Percentiles rank a stretch among this genome's conserved stretches.
Conservation (phyloP, 1,140 invertebrate species). For the Berghia stephanieae region DNA sequence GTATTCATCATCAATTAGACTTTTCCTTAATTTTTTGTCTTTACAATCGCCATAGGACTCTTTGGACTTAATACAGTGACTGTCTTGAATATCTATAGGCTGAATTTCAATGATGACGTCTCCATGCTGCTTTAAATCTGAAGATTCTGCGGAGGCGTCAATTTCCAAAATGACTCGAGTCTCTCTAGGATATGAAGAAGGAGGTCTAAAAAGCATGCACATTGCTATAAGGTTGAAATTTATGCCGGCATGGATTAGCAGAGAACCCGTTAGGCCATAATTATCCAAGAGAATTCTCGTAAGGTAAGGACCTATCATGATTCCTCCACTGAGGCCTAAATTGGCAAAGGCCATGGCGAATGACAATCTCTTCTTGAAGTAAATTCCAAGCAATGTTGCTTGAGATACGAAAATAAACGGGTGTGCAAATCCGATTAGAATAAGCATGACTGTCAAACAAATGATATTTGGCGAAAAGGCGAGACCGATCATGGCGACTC, state of each 20-base stretch:
- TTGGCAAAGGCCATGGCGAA: slow-evolving; percentile 16
- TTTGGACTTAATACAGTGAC: not conserved
- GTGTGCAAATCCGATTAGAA: not conserved
- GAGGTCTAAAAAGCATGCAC: slow-evolving; percentile 12
- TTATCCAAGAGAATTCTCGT: not conserved
- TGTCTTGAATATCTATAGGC: not conserved
- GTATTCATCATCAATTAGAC: too few relatives aligned
- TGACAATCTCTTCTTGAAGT: slow-evolving; percentile 27
- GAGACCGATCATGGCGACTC: not conserved
- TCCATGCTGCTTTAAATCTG: too few relatives aligned
- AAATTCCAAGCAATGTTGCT: not conserved
- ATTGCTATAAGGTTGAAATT: slow-evolving; percentile 7
- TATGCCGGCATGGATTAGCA: slow-evolving; percentile 6
- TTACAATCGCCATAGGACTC: not conserved
- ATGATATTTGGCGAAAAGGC: slow-evolving; percentile 26
- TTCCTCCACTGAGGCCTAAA: not conserved
- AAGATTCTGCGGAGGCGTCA: too few relatives aligned
- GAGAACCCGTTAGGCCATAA: slow-evolving; percentile 12
- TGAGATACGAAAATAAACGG: slow-evolving; percentile 1
- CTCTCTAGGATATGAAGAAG: not conserved
- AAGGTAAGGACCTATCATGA: not conserved
- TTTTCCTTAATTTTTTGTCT: too few relatives aligned
- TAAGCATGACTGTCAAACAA: not conserved
- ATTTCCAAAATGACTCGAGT: not conserved
- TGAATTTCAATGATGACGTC: not conserved